phyloP scores from a whole-genome alignment of 1,140 invertebrate species.

The Caenorhabditis inopinata region DNA sequence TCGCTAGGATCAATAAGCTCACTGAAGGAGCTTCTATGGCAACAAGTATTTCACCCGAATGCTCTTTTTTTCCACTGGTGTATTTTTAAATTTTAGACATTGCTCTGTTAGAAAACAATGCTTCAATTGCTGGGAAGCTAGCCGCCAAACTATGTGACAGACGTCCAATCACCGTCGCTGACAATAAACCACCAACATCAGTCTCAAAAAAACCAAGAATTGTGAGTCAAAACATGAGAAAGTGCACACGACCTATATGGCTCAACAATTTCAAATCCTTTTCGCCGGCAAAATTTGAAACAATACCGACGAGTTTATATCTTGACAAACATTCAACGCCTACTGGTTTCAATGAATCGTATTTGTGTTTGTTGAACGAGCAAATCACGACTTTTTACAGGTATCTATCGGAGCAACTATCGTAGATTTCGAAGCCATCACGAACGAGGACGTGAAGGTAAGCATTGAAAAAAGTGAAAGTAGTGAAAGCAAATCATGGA shows the following conservation, averaged over 20 bases:
- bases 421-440: conserved; percentile 75
- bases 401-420: conserved; percentile 81
- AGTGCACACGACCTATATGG: too few species aligned
- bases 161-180: not conserved
- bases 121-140: conserved; percentile 79
- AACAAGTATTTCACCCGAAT: conserved; percentile 73
- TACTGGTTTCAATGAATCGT: conserved; percentile 27
- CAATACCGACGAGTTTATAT: not conserved
- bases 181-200: conserved; percentile 49
- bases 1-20: conserved; percentile 70
- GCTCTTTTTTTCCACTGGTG: not conserved
- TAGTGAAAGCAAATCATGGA: not conserved
- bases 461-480: not conserved
- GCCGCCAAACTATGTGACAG: conserved; percentile 72
- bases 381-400: conserved; percentile 67
- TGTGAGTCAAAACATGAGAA: conserved; percentile 23
- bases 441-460: conserved; percentile 69
- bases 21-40: conserved; percentile 79
- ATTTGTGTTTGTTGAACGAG: not conserved
- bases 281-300: not conserved
- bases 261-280: too few species aligned
- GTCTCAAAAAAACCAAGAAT: conserved; percentile 40
- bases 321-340: conserved; percentile 14
- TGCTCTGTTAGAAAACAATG: conserved; percentile 88
- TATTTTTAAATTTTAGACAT: conserved; percentile 74